Evolutionary conservation across 2,113 vertebrate genomes (phyloP).

Genomic region (Struthidea cinerea): DNA sequence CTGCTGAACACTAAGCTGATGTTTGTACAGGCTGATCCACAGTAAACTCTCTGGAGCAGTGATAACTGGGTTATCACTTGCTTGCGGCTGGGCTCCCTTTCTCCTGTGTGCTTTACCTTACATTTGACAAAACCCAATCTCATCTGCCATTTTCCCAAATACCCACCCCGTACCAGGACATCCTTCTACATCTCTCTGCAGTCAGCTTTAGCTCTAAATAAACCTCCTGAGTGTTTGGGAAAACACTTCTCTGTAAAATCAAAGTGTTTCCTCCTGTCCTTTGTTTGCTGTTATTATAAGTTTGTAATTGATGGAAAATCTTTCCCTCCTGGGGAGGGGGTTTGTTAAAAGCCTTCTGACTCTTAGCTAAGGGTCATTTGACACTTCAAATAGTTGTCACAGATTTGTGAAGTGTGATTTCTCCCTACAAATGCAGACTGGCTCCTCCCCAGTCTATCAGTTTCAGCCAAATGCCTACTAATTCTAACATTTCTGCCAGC

Average conservation of each 20-base stretch:
- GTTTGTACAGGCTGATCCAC: neutral
- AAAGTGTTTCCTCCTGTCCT: neutral
- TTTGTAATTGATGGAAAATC: neutral
- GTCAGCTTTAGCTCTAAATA: neutral
- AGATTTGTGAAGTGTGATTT: constrained; percentile 11
- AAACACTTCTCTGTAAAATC: neutral
- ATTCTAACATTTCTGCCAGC: neutral
- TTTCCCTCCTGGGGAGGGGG: neutral
- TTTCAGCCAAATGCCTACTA: neutral
- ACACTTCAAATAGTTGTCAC: neutral
- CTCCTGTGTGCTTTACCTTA: neutral
- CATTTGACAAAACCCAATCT: neutral
- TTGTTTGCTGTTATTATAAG: neutral
- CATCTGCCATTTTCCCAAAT: neutral
- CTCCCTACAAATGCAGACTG: neutral
- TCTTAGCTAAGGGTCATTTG: neutral
- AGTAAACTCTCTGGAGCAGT: neutral
- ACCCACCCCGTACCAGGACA: neutral
- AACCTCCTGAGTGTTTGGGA: neutral
- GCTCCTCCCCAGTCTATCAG: neutral
- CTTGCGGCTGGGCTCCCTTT: neutral
- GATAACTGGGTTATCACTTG: neutral
- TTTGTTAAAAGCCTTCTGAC: neutral
- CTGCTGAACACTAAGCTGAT: neutral
- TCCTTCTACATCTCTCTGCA: neutral